These are phyloP conservation scores for Anastrepha obliqua DNA, from an alignment of 1,140 invertebrate genomes.

Conservation along the genomic window DNA sequence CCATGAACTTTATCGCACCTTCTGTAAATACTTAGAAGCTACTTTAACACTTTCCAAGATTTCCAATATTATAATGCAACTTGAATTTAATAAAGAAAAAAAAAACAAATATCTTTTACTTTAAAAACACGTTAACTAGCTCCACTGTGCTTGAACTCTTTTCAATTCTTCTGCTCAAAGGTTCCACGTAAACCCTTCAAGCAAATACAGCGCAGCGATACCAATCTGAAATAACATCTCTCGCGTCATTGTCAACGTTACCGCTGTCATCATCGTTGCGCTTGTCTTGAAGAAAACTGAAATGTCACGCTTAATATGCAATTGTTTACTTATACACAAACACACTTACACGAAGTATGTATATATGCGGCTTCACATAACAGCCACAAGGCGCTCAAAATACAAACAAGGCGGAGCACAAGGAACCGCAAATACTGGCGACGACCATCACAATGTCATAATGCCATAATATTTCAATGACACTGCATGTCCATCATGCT, in stretches of 20 bases:
- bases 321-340: not conserved
- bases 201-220: not conserved
- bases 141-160: not conserved
- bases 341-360: not conserved
- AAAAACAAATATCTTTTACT: not conserved
- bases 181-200: not conserved
- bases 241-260: constrained; percentile 17
- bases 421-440: not conserved
- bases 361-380: no score
- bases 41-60: no score
- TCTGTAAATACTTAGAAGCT: no score
- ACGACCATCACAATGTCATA: not conserved
- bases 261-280: constrained; percentile 19
- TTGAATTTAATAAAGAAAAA: no score
- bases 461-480: constrained; percentile 34
- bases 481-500: constrained; percentile 13
- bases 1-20: no score
- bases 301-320: constrained; percentile 41
- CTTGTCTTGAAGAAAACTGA: constrained; percentile 35
- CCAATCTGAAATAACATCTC: not conserved
- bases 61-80: no score
- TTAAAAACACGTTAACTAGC: not conserved
- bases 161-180: not conserved
- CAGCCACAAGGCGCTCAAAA: not conserved
- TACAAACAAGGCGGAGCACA: not conserved